A percentile compares a stretch with the other conserved stretches of the same genome.
phyloP scores from a whole-genome alignment of 2,888 invertebrate genomes.

The Spilosoma lubricipeda region DNA sequence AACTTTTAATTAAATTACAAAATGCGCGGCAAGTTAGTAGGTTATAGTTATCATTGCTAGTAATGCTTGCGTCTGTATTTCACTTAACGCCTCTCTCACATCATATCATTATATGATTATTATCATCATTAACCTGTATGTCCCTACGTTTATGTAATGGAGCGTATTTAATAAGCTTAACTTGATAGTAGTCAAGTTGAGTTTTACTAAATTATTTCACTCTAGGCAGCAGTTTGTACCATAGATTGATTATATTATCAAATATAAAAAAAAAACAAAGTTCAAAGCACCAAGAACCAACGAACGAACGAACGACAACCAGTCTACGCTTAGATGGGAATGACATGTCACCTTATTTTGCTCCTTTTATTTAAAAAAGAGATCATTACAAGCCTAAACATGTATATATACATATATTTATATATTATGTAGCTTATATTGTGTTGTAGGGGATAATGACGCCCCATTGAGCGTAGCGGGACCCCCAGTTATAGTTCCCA shows the following conservation, averaged over 20 bases:
- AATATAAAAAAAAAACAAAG: too few relatives aligned
- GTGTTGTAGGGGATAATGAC: slow-evolving; percentile 48
- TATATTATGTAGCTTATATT: slow-evolving; percentile 35
- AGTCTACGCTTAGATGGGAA: neutral
- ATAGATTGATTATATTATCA: slow-evolving; percentile 31
- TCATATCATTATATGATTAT: slow-evolving; percentile 50
- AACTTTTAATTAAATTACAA: neutral
- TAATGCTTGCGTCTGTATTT: slow-evolving; percentile 24
- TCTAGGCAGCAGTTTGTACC: slow-evolving; percentile 27
- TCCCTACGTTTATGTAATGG: slow-evolving; percentile 39
- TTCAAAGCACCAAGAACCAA: too few relatives aligned
- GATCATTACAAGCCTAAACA: slow-evolving; percentile 11
- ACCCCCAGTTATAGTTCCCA: slow-evolving; percentile 41
- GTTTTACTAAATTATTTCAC: slow-evolving; percentile 32
- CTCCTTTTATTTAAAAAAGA: slow-evolving; percentile 15
- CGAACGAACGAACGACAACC: too few relatives aligned
- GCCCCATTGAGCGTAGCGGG: slow-evolving; percentile 42
- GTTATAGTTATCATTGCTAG: neutral
- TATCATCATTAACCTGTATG: slow-evolving; percentile 43
- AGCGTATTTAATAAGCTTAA: slow-evolving; percentile 43
- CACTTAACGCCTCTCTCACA: slow-evolving; percentile 39
- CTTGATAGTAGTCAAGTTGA: slow-evolving; percentile 27
- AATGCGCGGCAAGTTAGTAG: neutral
- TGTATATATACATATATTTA: neutral
- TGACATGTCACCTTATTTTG: slow-evolving; percentile 1